phyloP scores from a whole-genome alignment of 2,113 vertebrate species.

The Emydocephalus ijimae region DNA sequence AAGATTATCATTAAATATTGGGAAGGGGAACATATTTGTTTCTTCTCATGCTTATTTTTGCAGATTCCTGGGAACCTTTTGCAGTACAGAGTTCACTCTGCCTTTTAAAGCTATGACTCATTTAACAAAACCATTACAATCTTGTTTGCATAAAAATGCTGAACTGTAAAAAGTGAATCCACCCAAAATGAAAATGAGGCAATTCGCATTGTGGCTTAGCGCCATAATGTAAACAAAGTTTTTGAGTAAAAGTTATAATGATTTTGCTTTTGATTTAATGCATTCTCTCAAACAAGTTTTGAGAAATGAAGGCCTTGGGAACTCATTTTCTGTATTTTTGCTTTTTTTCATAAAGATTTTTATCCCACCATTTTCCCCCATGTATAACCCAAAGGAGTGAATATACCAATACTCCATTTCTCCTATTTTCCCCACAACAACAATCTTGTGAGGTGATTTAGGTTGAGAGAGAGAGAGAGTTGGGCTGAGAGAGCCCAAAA shows the following conservation, averaged over 20 bases:
- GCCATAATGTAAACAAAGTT: neutral
- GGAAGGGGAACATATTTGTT: neutral
- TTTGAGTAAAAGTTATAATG: neutral
- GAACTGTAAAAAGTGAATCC: neutral
- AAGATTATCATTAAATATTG: slow-evolving; percentile 8
- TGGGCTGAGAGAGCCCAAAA: neutral
- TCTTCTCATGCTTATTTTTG: neutral
- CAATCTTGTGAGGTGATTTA: neutral
- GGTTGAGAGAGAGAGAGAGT: neutral
- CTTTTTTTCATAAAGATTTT: neutral
- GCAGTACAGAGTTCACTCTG: neutral
- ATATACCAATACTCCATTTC: neutral
- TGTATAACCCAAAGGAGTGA: no score
- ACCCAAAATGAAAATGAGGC: neutral
- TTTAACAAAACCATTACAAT: neutral
- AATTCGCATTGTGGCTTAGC: neutral
- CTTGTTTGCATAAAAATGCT: neutral
- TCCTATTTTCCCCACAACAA: neutral
- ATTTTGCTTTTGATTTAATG: neutral
- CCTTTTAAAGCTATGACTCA: neutral
- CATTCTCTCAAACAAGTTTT: neutral
- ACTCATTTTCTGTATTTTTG: neutral
- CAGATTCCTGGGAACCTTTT: neutral
- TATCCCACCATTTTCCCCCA: neutral
- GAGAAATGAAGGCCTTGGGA: neutral